These are phyloP conservation scores for Chymomyza fuscimana DNA, from an alignment of 2,888 invertebrate genomes.

Conservation along the genomic window DNA sequence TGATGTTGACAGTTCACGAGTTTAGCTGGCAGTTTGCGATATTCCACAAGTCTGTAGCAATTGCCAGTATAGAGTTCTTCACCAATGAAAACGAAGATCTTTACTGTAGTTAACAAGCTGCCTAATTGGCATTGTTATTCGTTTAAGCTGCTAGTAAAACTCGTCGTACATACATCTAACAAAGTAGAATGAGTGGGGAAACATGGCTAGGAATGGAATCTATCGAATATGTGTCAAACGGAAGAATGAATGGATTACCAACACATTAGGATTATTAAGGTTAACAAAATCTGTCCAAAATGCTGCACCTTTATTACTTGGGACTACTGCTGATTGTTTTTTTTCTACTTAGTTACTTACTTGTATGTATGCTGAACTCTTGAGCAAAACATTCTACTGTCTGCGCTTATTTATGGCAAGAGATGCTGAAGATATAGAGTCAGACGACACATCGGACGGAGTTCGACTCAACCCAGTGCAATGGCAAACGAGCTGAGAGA, in stretches of 20 bases:
- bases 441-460: conserved; percentile 61
- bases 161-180: not conserved
- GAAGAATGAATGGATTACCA: no score
- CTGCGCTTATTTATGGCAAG: conserved; percentile 75
- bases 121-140: conserved; percentile 53
- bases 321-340: not conserved
- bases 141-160: conserved; percentile 6
- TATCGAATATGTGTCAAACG: not conserved
- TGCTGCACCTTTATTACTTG: not conserved
- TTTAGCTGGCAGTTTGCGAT: conserved; percentile 56
- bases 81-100: not conserved
- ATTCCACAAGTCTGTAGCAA: conserved; percentile 29
- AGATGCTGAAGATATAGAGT: conserved; percentile 77
- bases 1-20: conserved; percentile 68
- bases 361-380: conserved; percentile 59
- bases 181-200: not conserved
- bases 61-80: not conserved
- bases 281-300: not conserved
- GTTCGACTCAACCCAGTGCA: conserved; percentile 1
- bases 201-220: not conserved
- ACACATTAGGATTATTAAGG: not conserved
- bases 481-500: not conserved
- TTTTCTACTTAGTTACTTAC: conserved; percentile 58
- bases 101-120: conserved; percentile 38
- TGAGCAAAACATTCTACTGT: conserved; percentile 67